phyloP scores from a whole-genome alignment of 2,113 vertebrate species.

The Callipepla californica region DNA sequence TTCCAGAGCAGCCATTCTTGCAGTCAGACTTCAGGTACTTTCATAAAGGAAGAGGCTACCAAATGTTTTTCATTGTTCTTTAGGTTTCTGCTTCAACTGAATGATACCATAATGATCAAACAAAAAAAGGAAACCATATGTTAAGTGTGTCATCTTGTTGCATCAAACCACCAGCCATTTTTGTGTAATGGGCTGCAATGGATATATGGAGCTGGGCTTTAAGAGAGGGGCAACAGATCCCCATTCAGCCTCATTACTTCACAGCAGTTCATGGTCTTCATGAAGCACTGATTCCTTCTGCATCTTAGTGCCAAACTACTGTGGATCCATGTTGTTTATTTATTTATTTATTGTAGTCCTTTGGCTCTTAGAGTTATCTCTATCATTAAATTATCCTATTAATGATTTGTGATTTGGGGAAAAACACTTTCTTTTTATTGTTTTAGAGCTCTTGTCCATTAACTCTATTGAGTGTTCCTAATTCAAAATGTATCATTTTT shows the following conservation, averaged over 20 bases:
- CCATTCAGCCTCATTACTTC: not conserved
- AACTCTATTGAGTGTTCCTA: not conserved
- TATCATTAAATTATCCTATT: not conserved
- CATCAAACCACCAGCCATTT: not conserved
- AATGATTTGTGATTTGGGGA: not conserved
- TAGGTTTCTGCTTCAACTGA: not conserved
- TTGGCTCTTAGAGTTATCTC: not conserved
- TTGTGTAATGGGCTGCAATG: not conserved
- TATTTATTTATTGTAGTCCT: not conserved
- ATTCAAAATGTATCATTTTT: not conserved
- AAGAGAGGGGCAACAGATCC: not conserved
- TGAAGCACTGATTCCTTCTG: not conserved
- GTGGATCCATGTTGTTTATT: no score
- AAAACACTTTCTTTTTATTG: not conserved
- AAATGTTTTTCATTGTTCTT: not conserved
- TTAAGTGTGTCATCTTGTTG: not conserved
- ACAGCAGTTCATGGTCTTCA: not conserved
- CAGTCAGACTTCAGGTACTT: not conserved
- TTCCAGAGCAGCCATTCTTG: not conserved
- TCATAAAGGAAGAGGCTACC: not conserved
- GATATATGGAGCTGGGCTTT: not conserved
- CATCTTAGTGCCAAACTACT: not conserved
- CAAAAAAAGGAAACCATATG: not conserved
- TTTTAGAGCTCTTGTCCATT: not conserved
- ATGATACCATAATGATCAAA: not conserved